Base-by-base conservation (phyloP, 2,113 vertebrate genomes). In the Prolemur simus region DNA sequence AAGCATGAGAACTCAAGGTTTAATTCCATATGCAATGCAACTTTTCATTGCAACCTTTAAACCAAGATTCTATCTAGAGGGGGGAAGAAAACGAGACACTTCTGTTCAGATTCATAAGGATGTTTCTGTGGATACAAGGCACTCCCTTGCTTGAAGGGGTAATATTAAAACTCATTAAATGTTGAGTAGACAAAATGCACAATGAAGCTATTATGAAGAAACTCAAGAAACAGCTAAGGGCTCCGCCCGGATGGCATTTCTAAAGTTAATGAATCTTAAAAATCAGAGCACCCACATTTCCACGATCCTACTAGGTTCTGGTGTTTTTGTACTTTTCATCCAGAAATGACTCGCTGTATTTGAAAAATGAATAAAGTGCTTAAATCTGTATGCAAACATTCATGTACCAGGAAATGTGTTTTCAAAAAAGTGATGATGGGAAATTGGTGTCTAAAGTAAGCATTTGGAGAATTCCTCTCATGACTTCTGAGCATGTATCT, bases 101-200 rank as follows among this genome's bases (percentile, higher is more conserved):
- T 98, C 88, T 97, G 68, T 98, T 95, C 39, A 71, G 86, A 97
- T 97, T 98, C 96, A 98, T 97, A 98, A 98, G 96, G 95, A 97
- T 96, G 95, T 97, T 98, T 98, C 97, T 98, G 96, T 98, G 96
- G 49, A 96, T 87, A 69, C 54, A 97, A 96, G 96, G 95, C 97
- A 85, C 96, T 94, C 95, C 97, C 97, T 98, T 97, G 93, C 96
- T 98, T 96, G 91, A 92, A 98, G 97, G 98, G 87, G 80, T 98
- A 97, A 96, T 97, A 97, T 97, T 98, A 98, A 98, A 98, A 89
- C 97, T 97, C 89, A 92, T 98, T 98, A 98, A 97, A 97, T 58
- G 98, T 97, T 86, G 78, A 94, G 84, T 47, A 97, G 97, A 94
- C 89, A 69, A 86, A 95, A 69, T 91, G 58, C 88, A 98, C 97